phyloP scores from a whole-genome alignment of 1,140 invertebrate species.

The Cydia strobilella region DNA sequence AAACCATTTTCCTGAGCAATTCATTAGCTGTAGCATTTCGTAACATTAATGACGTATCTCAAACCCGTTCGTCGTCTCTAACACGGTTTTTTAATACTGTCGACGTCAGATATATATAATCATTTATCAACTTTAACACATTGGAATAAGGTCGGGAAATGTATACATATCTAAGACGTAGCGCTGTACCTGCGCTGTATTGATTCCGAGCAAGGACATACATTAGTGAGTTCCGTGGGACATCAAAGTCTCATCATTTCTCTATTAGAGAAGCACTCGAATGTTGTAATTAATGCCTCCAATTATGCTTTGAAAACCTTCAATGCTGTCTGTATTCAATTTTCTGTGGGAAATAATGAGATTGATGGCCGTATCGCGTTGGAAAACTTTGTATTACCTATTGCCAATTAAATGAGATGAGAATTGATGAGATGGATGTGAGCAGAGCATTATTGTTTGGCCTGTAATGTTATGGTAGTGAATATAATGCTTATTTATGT shows the following conservation, averaged over 20 bases:
- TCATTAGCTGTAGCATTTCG: background rate
- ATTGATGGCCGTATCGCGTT: background rate
- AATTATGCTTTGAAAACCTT: constrained; percentile 13
- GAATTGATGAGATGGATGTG: too few relatives aligned
- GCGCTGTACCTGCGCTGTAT: background rate
- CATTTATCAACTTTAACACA: background rate
- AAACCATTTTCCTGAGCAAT: background rate
- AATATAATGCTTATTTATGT: too few relatives aligned
- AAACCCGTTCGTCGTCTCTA: background rate
- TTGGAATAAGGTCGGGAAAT: background rate
- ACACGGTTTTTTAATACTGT: background rate
- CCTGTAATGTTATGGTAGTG: too few relatives aligned
- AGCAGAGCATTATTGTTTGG: too few relatives aligned
- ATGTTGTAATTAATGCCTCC: constrained; percentile 15
- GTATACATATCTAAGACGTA: background rate
- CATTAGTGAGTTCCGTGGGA: constrained; percentile 19
- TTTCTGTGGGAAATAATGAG: background rate
- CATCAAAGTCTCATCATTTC: constrained; percentile 30
- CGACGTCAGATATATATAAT: background rate
- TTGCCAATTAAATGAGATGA: too few relatives aligned
- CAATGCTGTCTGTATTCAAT: background rate
- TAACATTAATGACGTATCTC: constrained; percentile 5
- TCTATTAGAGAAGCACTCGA: constrained; percentile 25
- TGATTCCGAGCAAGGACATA: background rate
- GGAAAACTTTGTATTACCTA: background rate